Evolutionary conservation across 2,888 invertebrate genomes (phyloP), one percentile per base, ranked within the genome.

Genomic region (Lithophane ornitopus): DNA sequence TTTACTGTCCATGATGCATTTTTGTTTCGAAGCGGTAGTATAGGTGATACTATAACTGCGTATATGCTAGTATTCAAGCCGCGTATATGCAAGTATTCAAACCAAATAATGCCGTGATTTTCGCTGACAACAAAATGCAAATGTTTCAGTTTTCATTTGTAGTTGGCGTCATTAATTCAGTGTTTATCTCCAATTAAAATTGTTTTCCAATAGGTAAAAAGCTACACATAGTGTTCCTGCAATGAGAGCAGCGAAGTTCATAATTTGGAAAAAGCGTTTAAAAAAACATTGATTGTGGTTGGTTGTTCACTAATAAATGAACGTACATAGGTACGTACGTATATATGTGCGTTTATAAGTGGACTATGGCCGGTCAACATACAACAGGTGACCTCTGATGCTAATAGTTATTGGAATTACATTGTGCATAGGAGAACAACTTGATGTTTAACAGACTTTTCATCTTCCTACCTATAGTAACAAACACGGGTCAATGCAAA

Each of bases 181-280:
- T 34, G 68, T 68, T 83, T 69, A 71, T 63, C 62, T 63, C 16
- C 44, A 71, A 74, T 67, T 72, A 62, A 74, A 69, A 63, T 77
- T 70, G 81, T 77, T 74, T 84, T 63, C 28, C 58, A 65, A 67
- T 75, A 34, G 39, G 56, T 66, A 28, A 70, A 66, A 62, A 28
- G 34, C 26, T 54, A 56, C 28, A 28, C 16, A 11, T 59, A 59
- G 34, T 28, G 46, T 56, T 34, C 9, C 52, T 49, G 22, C 66
- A 72, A 66, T 59, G 63, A 67, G 49, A 26, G 39, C 2, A 26
- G 26, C 8, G 11, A 34, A 52, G 65, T 61, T 49, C 22, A 59
- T 69, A 26, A 46, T 70, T 79, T 34, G 26, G 39, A 65, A 28
- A 22, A 56, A 56, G 59, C 70, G 28, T 54, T 79, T 79, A 62